Evolutionary conservation across 2,888 invertebrate species (phyloP).

Genomic region (Tiphia femorata): DNA sequence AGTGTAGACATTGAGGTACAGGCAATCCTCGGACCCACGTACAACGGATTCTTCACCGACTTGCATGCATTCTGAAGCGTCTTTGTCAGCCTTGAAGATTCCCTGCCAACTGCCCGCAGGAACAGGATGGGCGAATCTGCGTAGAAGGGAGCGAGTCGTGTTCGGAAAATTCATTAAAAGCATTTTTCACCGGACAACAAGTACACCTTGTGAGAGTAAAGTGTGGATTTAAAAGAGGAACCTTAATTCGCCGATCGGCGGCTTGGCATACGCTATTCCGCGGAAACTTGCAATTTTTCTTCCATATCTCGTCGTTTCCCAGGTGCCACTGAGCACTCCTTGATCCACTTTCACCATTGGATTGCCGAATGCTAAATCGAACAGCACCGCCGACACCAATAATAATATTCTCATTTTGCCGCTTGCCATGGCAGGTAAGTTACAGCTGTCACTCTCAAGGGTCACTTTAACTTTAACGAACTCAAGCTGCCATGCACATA

Average conservation of each 20-base stretch:
- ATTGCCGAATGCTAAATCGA: neutral
- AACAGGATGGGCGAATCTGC: constrained; percentile 40
- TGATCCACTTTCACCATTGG: constrained; percentile 9
- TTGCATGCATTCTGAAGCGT: constrained; percentile 35
- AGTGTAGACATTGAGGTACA: constrained; percentile 37
- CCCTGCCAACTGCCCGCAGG: constrained; percentile 39
- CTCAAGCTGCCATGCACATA: too few species aligned
- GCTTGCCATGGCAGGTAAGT: neutral
- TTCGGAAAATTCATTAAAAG: too few species aligned
- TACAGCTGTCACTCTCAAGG: neutral
- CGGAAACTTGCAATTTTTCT: constrained; percentile 15
- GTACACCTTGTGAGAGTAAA: neutral
- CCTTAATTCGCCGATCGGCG: constrained; percentile 49
- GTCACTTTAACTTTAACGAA: too few species aligned
- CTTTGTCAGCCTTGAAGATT: constrained; percentile 25
- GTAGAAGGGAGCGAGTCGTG: too few species aligned
- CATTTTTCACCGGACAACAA: neutral
- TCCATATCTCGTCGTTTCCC: neutral
- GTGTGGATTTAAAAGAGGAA: constrained; percentile 14
- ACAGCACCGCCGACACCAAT: neutral
- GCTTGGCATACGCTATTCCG: constrained; percentile 54
- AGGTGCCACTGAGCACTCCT: constrained; percentile 10
- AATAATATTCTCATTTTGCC: neutral
- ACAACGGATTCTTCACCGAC: neutral
- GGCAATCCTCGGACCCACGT: constrained; percentile 35